phyloP scores from a whole-genome alignment of 2,797 vertebrate species.

The Aeoliscus strigatus region DNA sequence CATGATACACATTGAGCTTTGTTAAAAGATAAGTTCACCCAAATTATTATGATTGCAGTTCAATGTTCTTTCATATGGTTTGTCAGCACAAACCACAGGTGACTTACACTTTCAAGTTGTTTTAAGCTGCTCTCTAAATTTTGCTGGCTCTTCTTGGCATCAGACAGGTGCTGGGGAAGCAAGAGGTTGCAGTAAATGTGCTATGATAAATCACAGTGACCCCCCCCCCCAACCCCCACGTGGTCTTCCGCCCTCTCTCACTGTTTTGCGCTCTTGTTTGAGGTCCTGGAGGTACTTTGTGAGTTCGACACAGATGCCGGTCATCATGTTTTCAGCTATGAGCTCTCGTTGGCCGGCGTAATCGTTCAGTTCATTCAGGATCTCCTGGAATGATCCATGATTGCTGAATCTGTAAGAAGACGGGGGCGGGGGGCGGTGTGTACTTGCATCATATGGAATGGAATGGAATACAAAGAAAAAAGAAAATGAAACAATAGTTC shows the following conservation, averaged over 20 bases:
- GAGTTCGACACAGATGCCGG: constrained; percentile 80
- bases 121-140: constrained; percentile 80
- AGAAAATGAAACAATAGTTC: neutral
- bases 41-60: too few species aligned
- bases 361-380: constrained; percentile 90
- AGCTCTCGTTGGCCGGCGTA: constrained; percentile 91
- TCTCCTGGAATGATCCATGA: constrained; percentile 88
- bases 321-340: constrained; percentile 90
- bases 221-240: neutral
- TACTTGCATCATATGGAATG: too few species aligned
- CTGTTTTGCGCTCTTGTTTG: constrained; percentile 89
- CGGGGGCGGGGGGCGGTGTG: too few species aligned
- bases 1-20: constrained; percentile 14
- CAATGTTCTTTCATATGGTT: too few species aligned
- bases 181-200: constrained; percentile 14
- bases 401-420: constrained; percentile 82
- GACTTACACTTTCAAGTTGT: constrained; percentile 83
- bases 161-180: constrained; percentile 73
- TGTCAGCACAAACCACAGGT: too few species aligned
- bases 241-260: constrained; percentile 57
- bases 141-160: constrained; percentile 83
- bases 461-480: neutral
- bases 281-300: constrained; percentile 88
- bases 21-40: too few species aligned
- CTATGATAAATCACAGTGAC: constrained; percentile 1